phyloP scores from a whole-genome alignment of 2,113 vertebrate species.

The Arenaria interpres region DNA sequence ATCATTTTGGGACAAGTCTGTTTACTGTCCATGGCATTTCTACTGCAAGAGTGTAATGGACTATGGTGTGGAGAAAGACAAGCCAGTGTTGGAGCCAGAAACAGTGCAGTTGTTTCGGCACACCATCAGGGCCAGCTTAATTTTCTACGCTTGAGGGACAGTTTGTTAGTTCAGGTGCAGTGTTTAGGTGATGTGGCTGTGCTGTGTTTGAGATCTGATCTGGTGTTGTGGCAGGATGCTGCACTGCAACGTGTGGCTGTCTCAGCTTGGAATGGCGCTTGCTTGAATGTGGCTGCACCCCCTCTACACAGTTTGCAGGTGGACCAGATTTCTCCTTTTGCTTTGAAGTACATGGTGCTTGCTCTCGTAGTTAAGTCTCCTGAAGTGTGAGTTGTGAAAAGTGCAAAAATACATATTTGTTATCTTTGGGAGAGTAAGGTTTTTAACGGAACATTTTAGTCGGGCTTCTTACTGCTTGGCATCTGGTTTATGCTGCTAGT shows the following conservation, averaged over 20 bases:
- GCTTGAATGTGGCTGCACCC: not conserved
- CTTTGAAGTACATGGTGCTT: not conserved
- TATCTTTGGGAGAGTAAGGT: not conserved
- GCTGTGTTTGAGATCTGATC: not conserved
- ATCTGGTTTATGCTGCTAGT: not conserved
- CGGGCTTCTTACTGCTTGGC: not conserved
- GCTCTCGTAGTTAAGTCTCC: not conserved
- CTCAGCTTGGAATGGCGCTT: not conserved
- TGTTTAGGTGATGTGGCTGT: not conserved
- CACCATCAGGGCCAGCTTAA: not conserved
- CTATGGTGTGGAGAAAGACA: not conserved
- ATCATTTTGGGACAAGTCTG: not conserved
- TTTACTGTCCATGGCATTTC: not conserved
- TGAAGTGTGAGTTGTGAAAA: not conserved
- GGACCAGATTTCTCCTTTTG: not conserved
- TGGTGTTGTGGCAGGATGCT: not conserved
- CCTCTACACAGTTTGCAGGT: fast-evolving
- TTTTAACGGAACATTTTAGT: not conserved
- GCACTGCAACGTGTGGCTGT: not conserved
- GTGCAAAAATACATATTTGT: not conserved
- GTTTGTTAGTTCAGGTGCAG: slow-evolving; percentile 23
- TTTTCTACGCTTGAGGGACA: not conserved
- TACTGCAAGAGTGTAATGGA: not conserved
- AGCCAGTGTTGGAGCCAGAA: not conserved
- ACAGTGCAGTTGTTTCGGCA: not conserved